Evolutionary conservation across 2,797 vertebrate species (phyloP), one percentile per base, ranked within the genome.

Genomic region (Lithobates sylvaticus): DNA sequence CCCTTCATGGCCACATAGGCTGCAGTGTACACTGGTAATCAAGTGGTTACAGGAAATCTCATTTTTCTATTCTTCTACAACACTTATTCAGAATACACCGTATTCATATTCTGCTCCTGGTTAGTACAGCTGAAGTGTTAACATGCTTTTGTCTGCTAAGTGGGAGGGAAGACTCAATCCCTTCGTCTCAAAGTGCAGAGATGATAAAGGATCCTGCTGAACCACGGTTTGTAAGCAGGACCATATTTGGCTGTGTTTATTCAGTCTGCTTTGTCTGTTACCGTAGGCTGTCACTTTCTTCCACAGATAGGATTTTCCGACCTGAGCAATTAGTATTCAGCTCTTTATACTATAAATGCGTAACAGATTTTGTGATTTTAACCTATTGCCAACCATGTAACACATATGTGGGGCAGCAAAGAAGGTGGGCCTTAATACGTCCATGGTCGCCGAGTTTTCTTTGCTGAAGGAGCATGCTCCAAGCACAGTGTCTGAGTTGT

Each of bases 191-290:
- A 36, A 67, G 73, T 71, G 44, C 5, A 61, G 67, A 47, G 78
- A 81, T 21, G 36, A 0, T 79, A 50, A 54, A 84, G 85, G 69
- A 89, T 83, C 26, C 10, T 61, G 64, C 86, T 76, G 81, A 77
- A 84, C 86, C 86, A 47, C 83, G 81, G 84, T 88, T 87, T 85
- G 87, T 86, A 86, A 88, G 88, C 87, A 91, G 88, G 68, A 92
- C 92, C 91, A 86, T 93, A 92, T 93, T 93, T 94, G 92, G 93
- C 88, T 81, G 89, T 89, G 89, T 91, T 18, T 70, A 85, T 89
- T 84, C 81, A 5, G 88, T 86, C 90, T 83, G 86, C 75, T 68
- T 81, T 58, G 23, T 81, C 86, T 88, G 76, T 73, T 68, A 88
- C 79, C 32, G 10, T 39, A 88, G 83, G 54, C 68, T 68, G 80